Base-by-base conservation (phyloP, 2,797 vertebrate genomes). In the Cyclopterus lumpus region DNA sequence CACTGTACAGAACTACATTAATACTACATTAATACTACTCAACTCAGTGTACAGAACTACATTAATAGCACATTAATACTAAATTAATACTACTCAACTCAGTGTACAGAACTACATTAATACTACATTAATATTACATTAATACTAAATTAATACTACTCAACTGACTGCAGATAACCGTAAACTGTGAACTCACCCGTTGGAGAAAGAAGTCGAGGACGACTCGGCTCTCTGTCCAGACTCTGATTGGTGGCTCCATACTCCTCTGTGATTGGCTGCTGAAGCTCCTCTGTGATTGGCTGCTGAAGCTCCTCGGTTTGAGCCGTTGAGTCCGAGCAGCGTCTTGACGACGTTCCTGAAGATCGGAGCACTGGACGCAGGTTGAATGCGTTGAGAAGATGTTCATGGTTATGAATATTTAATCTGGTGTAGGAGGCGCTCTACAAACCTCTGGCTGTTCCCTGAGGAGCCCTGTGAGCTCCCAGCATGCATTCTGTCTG, bases 401-500 rank as follows among this genome's bases (percentile, higher is more conserved):
- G n/a, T 18, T 18, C 6, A 49, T 4, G 8, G n/a, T 24, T 5
- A 24, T 8, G 16, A 24, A 24, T 14, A 26, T 6, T 24, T 2
- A 6, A 18, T n/a, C 4, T 36, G 34, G 3, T 22, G 34, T 4
- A 58, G 54, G 46, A 1, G 57, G 55, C 8, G 16, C 26, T 24
- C 1, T 12, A 82, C 86, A 3, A 8, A 88, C 90, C 88, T 86
- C n/a, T 54, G 64, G 38, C 28, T 65, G 38, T 8, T n/a, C 0
- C 54, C 0, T 1, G 55, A 57, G 12, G 63, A 34, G n/a, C 40
- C 46, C 2, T 44, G 51, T 7, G 79, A 4, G 6, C 67, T 93
- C 68, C 77, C 71, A 75, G 83, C 61, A 84, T 80, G 72, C 81
- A 73, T 24, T 60, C 76, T 82, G 60, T 79, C 63, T 7, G 46